Evolutionary conservation across 2,888 invertebrate species (phyloP), one percentile per base, ranked within the genome.

Genomic region (Syritta pipiens): DNA sequence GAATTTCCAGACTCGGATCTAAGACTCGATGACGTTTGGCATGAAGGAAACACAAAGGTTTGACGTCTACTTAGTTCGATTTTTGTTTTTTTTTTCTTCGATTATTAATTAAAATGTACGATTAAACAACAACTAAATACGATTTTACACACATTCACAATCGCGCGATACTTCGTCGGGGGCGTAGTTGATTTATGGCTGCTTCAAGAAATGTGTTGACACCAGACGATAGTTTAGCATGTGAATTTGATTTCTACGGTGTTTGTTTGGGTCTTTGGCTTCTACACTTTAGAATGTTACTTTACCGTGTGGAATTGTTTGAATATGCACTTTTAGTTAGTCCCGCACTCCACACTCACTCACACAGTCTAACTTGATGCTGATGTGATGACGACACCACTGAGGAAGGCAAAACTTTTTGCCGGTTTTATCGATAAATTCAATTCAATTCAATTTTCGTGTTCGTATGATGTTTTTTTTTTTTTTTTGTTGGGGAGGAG

Each of bases 161-260:
- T n/a, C 14, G 35, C 68, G 46, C 59, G 59, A 40, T 55, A 55
- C 24, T 63, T n/a, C 26, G 22, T 35, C 5, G 40, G 20, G 5
- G 12, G 10, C 48, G n/a, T 44, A 7, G 85, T 84, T 86, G 89
- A 91, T 92, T 93, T 95, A 96, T 93, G 96, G 96, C 90, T 96
- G 96, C 91, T 96, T 96, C 90, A 96, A 91, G 90, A 96, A 96
- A 90, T 96, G 96, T 89, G 96, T 96, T 89, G 96, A 95, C 84
- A 96, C 96, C 88, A 96, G 92, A 91, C 96, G 94, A 93, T 96
- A 93, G 91, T 95, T 96, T 92, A 96, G 95, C 96, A 96, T 96
- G 86, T 87, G 87, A 86, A 82, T 82, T 60, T 62, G 49, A 67
- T 37, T 42, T 37, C 42, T 20, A 72, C 42, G 60, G 71, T 69